phyloP scores from a whole-genome alignment of 2,797 vertebrate genomes.

The Myripristis murdjan region DNA sequence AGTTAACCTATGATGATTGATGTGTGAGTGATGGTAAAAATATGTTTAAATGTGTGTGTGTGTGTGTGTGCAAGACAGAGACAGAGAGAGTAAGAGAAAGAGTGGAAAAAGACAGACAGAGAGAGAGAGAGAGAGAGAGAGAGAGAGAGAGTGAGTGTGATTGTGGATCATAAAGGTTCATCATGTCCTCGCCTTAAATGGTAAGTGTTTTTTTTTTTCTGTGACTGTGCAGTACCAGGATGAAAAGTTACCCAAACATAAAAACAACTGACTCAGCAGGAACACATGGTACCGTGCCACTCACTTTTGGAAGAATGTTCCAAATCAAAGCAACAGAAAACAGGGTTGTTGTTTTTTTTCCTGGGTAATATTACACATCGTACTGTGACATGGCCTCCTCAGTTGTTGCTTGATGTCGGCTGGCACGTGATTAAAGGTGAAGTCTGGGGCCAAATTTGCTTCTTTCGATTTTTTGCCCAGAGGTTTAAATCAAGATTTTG shows the following conservation, averaged over 20 bases:
- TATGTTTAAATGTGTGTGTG: too few relatives aligned
- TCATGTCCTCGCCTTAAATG: background rate
- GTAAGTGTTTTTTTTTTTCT: background rate
- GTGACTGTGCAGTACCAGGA: background rate
- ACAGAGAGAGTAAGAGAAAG: background rate
- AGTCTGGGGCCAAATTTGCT: slow-evolving; percentile 28
- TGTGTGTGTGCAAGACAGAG: background rate
- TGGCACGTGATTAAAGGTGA: slow-evolving; percentile 57
- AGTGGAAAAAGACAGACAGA: background rate
- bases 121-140: background rate
- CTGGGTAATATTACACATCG: slow-evolving; percentile 41
- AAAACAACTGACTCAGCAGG: slow-evolving; percentile 11
- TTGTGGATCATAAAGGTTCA: background rate
- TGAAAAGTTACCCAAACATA: slow-evolving; percentile 4
- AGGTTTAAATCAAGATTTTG: slow-evolving; percentile 19
- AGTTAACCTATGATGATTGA: background rate
- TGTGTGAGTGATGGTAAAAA: slow-evolving; percentile 1
- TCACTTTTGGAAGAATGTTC: slow-evolving; percentile 16
- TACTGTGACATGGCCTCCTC: slow-evolving; percentile 48
- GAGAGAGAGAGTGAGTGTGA: background rate
- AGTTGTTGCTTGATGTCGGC: slow-evolving; percentile 36
- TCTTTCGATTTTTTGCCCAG: too few relatives aligned
- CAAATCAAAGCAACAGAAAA: slow-evolving; percentile 25
- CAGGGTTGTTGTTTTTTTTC: too few relatives aligned
- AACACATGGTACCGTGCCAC: background rate